Base-by-base conservation (phyloP, 92 coral and sea anemone genomes). In the Blastomussa wellsi region DNA sequence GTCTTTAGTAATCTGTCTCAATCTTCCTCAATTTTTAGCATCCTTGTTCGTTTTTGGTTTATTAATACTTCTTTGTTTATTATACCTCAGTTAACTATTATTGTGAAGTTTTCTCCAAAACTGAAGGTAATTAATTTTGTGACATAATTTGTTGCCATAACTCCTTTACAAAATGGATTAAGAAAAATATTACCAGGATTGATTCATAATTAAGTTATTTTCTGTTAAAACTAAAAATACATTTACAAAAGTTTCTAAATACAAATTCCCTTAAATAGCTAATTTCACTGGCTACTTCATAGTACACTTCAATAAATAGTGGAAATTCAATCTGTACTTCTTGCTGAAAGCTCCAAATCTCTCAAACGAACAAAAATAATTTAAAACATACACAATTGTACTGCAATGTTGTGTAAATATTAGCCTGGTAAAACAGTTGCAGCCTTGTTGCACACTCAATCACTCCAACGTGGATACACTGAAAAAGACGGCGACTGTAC, bases 351-450 rank as follows among this genome's bases (percentile, higher is more conserved):
- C 16, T 14, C 13, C 28, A 38, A 73, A n/a, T 26, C 28, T 62
- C 68, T 60, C 9, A 11, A 62, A 33, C 9, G 77, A 73, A 73
- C 22, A 69, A 73, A 73, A 73, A 41, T 41, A 38, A 73, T 73
- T 41, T 73, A 73, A 38, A 41, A 73, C 24, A 24, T 38, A 73
- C 48, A 73, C 20, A 73, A 5, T n/a, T 73, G 28, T 73, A 73
- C 48, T 5, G 20, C 77, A 22, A 24, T 20, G 9, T 7, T 7
- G 16, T 16, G 15, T 24, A 16, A 36, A 35, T 12, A 16, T 37
- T 70, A 22, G 28, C 28, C 52, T 22, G 29, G 39, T 1, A 36
- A 9, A 39, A 29, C 12, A 10, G 42, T 0, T 15, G 75, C 10
- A 36, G 24, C 19, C 49, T 7, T 20, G 22, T 2, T 20, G 64